Evolutionary conservation across 1,140 invertebrate species (phyloP), one percentile per base, ranked within the genome.

Genomic region (Ptiloglossa arizonensis): DNA sequence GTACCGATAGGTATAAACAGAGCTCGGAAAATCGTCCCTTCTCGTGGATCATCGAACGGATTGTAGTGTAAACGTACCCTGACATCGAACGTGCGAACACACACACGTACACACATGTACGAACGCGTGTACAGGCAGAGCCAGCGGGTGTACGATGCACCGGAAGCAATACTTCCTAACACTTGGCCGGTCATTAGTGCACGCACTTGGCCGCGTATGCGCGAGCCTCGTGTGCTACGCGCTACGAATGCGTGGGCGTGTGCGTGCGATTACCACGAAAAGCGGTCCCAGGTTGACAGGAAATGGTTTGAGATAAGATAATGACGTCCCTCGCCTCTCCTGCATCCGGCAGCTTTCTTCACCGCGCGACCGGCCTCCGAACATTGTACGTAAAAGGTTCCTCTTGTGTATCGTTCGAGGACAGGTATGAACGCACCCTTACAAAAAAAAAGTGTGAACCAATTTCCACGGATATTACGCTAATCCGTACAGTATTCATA

Each of bases 221-320:
- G 66, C 50, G 44, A 13, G 19, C 11, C n/a, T 22, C 8, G 56
- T 29, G 22, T 54, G 59, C 38, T 38, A 46, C 57, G 29, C 24
- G 24, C 6, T 5, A 48, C 41, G 41, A 8, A 57, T 57, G 63
- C 46, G 62, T 67, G 32, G 46, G 29, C 67, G 56, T 73, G 63
- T 56, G 70, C 57, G 70, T 79, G 48, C 60, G 68, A 80, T 79
- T 72, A 85, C 77, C 52, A 85, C 82, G 80, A 87, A 76, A 86
- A 72, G 68, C 68, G 74, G 82, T 79, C 83, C 83, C 85, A 89
- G 86, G 88, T 89, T 89, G 87, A 89, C 88, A 89, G 88, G 88
- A 89, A 89, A 88, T 88, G 87, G 85, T 89, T 88, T 77, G 85
- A 88, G 88, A 89, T 89, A 89, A 89, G 88, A 89, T 88, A 89